Conservation (phyloP, 2,888 invertebrate genomes). For the Acholoe squamosa region DNA sequence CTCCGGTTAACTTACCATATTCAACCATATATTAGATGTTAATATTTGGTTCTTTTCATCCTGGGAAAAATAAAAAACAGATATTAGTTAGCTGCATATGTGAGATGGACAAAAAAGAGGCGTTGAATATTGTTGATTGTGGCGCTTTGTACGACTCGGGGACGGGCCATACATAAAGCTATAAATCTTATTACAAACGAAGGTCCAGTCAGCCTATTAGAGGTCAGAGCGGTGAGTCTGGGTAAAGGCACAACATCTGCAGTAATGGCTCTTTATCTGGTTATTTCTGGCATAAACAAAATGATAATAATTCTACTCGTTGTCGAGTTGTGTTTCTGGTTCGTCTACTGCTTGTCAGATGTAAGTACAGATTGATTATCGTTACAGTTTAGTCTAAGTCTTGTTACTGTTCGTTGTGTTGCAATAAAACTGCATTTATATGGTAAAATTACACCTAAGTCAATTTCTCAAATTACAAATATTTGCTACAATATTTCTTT, state of each 20-base stretch:
- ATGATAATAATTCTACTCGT: neutral
- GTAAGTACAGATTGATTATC: neutral
- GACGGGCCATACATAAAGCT: neutral
- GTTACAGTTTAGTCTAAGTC: no score
- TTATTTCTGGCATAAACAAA: neutral
- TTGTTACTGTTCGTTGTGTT: no score
- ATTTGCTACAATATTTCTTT: neutral
- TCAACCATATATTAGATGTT: conserved; percentile 70
- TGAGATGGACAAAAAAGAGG: neutral
- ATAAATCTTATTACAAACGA: neutral
- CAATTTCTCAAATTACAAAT: neutral
- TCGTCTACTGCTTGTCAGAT: conserved; percentile 25
- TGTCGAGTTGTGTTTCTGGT: no score
- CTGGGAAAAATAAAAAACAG: conserved; percentile 66
- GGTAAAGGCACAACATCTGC: neutral
- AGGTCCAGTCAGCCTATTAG: neutral
- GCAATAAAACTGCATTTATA: no score
- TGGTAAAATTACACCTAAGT: no score
- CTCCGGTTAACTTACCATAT: conserved; percentile 69
- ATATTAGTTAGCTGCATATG: conserved; percentile 61
- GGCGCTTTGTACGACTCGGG: neutral
- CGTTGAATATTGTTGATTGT: neutral
- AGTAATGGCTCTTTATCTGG: neutral
- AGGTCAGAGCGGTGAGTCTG: neutral
- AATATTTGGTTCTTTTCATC: conserved; percentile 72